A percentile compares a stretch with the other conserved stretches of the same genome.
phyloP scores from a whole-genome alignment of 2,797 vertebrate genomes.

The Vireo griseus region DNA sequence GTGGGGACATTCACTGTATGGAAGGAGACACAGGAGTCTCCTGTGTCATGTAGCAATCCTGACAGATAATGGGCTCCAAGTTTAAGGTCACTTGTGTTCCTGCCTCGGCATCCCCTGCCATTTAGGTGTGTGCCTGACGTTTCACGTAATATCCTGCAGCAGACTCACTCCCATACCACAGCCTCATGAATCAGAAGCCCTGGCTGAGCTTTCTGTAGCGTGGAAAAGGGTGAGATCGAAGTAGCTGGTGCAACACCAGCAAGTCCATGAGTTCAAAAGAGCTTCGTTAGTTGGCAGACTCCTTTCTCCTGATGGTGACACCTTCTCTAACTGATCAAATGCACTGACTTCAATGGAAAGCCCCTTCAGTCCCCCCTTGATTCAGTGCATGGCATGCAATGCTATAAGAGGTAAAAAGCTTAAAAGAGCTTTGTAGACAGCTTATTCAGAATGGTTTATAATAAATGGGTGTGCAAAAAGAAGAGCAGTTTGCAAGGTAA shows the following conservation, averaged over 20 bases:
- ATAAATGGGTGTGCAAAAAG: background rate
- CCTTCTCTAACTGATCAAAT: background rate
- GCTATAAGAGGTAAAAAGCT: background rate
- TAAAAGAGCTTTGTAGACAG: background rate
- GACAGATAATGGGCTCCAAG: background rate
- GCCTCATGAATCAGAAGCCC: background rate
- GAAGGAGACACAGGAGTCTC: background rate
- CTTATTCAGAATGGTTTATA: background rate
- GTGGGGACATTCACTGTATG: background rate
- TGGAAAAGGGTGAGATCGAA: background rate
- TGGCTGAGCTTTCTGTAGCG: background rate
- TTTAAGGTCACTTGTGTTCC: background rate
- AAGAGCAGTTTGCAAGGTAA: background rate
- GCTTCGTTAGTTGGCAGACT: background rate
- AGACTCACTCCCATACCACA: background rate
- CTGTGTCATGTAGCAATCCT: background rate
- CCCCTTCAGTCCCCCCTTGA: background rate
- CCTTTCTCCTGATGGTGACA: background rate
- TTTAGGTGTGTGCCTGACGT: background rate
- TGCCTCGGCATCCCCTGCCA: rapidly evolving
- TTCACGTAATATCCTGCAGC: rapidly evolving
- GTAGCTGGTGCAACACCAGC: background rate
- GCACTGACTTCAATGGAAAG: background rate
- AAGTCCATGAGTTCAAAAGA: background rate
- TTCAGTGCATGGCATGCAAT: background rate